Percentiles rank a stretch among this genome's conserved stretches.
phyloP scores from a whole-genome alignment of 2,888 invertebrate genomes.

The Drosophila mettleri region DNA sequence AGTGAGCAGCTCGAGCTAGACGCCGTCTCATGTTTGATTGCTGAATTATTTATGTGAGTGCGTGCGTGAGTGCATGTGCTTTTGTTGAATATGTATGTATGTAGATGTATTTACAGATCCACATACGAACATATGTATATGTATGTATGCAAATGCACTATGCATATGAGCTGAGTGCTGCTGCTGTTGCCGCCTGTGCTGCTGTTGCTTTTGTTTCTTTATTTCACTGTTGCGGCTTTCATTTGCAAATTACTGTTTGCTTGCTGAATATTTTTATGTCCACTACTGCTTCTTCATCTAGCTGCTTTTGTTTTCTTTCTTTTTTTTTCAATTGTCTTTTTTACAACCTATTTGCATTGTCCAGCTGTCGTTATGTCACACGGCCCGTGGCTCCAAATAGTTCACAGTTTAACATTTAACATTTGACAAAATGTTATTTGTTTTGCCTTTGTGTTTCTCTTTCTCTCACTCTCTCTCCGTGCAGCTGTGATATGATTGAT shows the following conservation, averaged over 20 bases:
- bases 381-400: conserved; percentile 23
- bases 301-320: conserved; percentile 12
- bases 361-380: conserved; percentile 48
- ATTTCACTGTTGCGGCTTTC: conserved; percentile 50
- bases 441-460: conserved; percentile 5
- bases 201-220: conserved; percentile 17
- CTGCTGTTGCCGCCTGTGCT: conserved; percentile 17
- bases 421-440: conserved; percentile 20
- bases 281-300: conserved; percentile 6
- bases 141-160: conserved; percentile 69
- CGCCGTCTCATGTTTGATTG: conserved; percentile 40
- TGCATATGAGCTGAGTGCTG: conserved; percentile 64
- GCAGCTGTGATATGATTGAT: conserved; percentile 66
- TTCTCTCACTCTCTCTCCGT: neutral
- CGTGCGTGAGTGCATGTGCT: conserved; percentile 17
- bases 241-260: conserved; percentile 69
- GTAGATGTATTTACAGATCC: conserved; percentile 24
- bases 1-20: neutral
- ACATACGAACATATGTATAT: conserved; percentile 42
- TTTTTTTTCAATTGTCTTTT: neutral
- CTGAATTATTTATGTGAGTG: conserved; percentile 69
- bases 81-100: conserved; percentile 47
- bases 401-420: conserved; percentile 53
- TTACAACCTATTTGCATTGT: conserved; percentile 38
- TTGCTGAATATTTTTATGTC: conserved; percentile 58